A percentile compares a stretch with the other conserved stretches of the same genome.
Evolutionary conservation across 1,140 invertebrate species (phyloP).

Genomic region (Arion vulgaris): DNA sequence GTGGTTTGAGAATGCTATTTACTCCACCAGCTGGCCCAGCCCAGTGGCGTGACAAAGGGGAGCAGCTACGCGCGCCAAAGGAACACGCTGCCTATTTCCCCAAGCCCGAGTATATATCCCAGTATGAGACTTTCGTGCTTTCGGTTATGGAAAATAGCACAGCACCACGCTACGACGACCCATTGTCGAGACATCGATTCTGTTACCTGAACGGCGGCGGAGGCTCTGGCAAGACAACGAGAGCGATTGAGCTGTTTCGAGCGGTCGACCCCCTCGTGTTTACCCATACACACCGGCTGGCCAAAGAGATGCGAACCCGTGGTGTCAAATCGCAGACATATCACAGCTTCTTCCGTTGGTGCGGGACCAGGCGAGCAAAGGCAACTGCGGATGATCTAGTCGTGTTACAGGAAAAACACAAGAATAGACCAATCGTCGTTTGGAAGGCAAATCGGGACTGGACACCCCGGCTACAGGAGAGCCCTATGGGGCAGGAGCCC

Average conservation of each 20-base stretch:
- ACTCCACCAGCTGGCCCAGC: background rate
- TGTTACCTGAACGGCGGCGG: background rate
- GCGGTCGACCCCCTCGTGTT: background rate
- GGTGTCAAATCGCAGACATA: background rate
- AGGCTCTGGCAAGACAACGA: background rate
- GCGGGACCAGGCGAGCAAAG: too few relatives aligned
- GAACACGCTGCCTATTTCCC: background rate
- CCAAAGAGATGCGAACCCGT: background rate
- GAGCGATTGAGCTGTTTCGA: background rate
- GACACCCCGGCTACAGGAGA: too few relatives aligned
- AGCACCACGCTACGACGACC: background rate
- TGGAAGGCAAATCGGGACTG: too few relatives aligned
- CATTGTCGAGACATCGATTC: background rate
- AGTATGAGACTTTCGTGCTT: too few relatives aligned
- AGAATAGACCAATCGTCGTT: too few relatives aligned
- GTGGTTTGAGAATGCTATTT: background rate
- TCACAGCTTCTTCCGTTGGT: background rate
- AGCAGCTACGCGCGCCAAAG: background rate
- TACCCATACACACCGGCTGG: background rate
- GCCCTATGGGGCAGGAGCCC: too few relatives aligned
- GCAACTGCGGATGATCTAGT: too few relatives aligned
- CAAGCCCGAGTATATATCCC: background rate
- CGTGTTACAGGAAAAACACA: too few relatives aligned
- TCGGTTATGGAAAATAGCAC: background rate
- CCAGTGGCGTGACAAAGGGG: background rate